A percentile compares a stretch with the other conserved stretches of the same genome.
Conservation (phyloP, 2,888 invertebrate species). For the Lycia hirtaria region DNA sequence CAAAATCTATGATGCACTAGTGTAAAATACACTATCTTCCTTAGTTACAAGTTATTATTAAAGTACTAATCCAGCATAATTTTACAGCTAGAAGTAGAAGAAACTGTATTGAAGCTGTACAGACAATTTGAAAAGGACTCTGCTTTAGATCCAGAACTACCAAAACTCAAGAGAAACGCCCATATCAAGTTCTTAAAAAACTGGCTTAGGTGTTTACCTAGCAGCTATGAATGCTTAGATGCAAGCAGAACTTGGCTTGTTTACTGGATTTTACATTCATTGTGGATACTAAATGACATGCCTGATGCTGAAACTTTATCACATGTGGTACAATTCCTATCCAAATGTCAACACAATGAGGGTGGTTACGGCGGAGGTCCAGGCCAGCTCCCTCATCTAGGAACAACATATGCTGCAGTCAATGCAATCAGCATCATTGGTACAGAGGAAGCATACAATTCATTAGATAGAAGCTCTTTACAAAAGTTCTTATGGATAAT, state of each 20-base stretch:
- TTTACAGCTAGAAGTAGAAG: constrained; percentile 74
- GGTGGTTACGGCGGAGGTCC: constrained; percentile 99
- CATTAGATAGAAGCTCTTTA: constrained; percentile 92
- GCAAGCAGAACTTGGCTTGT: constrained; percentile 98
- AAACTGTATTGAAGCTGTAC: constrained; percentile 65
- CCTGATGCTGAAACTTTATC: constrained; percentile 73
- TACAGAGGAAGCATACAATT: constrained; percentile 92
- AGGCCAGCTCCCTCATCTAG: constrained; percentile 95
- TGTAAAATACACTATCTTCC: too few relatives aligned
- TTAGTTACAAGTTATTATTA: not conserved
- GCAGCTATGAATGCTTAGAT: constrained; percentile 93
- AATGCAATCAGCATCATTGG: constrained; percentile 96
- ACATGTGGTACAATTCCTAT: constrained; percentile 68
- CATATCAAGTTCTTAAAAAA: constrained; percentile 88
- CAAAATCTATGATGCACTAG: too few relatives aligned
- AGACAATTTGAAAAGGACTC: constrained; percentile 75
- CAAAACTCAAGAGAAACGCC: constrained; percentile 86
- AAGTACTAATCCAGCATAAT: not conserved
- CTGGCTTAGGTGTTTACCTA: constrained; percentile 88
- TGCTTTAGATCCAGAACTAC: constrained; percentile 80
- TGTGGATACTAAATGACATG: constrained; percentile 88
- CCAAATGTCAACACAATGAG: constrained; percentile 89
- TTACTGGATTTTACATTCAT: constrained; percentile 98
- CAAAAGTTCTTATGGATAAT: constrained; percentile 92
- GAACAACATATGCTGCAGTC: constrained; percentile 98